These are phyloP conservation scores for Antennarius maculatus DNA, from an alignment of 2,797 vertebrate species.

Conservation along the genomic window DNA sequence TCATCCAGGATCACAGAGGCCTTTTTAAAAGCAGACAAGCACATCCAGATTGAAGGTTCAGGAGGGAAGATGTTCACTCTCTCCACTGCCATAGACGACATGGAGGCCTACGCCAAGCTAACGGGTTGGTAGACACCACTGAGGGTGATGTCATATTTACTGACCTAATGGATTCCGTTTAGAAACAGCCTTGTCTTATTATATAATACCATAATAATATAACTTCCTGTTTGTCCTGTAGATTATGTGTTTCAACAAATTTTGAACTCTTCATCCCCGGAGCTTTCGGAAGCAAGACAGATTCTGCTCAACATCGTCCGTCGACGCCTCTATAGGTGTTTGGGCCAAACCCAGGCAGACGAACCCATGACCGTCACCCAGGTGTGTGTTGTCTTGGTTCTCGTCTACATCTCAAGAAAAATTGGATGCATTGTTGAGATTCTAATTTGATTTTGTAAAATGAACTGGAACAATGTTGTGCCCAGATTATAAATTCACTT, in stretches of 20 bases:
- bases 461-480: no score
- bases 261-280: conserved; percentile 83
- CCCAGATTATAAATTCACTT: no score
- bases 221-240: conserved; percentile 60
- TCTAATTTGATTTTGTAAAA: no score
- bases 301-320: conserved; percentile 86
- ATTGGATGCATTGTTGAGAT: no score
- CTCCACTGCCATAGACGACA: conserved; percentile 91
- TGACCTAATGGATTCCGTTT: no score
- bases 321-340: conserved; percentile 89
- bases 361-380: conserved; percentile 44
- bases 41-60: conserved; percentile 83
- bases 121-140: conserved; percentile 83
- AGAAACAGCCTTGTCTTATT: no score
- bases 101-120: conserved; percentile 94
- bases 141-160: not conserved
- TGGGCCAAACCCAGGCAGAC: conserved; percentile 88
- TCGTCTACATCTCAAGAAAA: no score
- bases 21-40: conserved; percentile 88
- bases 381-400: conserved; percentile 73
- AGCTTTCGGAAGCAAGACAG: conserved; percentile 80
- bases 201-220: no score
- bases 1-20: conserved; percentile 92
- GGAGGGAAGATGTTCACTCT: conserved; percentile 79
- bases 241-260: conserved; percentile 92